Conservation (phyloP, 2,113 vertebrate genomes). For the Poecile atricapillus region DNA sequence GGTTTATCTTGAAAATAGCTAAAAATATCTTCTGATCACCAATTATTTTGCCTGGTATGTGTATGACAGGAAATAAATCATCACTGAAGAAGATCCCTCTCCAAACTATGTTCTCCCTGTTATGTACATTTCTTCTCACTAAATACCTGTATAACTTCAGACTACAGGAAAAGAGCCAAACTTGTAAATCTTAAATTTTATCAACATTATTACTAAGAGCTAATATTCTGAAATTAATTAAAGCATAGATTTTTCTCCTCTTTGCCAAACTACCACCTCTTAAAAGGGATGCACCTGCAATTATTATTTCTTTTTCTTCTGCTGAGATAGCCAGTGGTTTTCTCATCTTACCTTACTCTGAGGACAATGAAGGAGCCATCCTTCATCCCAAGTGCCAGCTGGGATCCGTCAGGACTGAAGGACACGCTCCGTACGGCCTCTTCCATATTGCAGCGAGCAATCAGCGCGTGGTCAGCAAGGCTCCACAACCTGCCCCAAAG, state of each 20-base stretch:
- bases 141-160: neutral
- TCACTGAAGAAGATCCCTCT: neutral
- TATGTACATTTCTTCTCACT: neutral
- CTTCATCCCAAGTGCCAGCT: slow-evolving; percentile 95
- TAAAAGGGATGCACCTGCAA: neutral
- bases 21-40: neutral
- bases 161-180: neutral
- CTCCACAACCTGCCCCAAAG: slow-evolving; percentile 86
- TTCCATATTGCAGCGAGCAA: slow-evolving; percentile 97
- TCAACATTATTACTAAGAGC: neutral
- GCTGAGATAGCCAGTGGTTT: neutral
- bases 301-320: neutral
- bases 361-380: slow-evolving; percentile 97
- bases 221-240: neutral
- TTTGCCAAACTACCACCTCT: neutral
- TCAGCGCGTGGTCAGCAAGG: slow-evolving; percentile 89
- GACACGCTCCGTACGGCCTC: slow-evolving; percentile 90
- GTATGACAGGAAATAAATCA: neutral
- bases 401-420: slow-evolving; percentile 92
- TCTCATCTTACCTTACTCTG: slow-evolving; percentile 84
- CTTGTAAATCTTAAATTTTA: neutral
- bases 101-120: neutral
- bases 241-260: neutral
- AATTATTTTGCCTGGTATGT: neutral
- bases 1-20: neutral